These are phyloP conservation scores for Triplophysa dalaica DNA, from an alignment of 2,113 vertebrate genomes.

Conservation along the genomic window DNA sequence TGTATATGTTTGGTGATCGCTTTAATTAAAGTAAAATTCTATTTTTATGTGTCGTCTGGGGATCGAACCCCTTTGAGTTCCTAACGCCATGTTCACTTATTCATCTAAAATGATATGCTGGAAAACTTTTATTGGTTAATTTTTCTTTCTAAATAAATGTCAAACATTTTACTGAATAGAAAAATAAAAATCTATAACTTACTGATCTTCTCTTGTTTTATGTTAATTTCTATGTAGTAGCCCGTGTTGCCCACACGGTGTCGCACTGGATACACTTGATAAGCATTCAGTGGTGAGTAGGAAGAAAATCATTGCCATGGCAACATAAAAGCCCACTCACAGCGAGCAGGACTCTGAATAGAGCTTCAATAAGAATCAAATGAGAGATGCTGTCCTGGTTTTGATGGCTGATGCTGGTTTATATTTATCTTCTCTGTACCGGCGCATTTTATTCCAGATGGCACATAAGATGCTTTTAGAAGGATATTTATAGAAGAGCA, in stretches of 20 bases:
- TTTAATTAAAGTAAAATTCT: no score
- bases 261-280: conserved; percentile 31
- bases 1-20: no score
- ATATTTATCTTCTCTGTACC: conserved; percentile 18
- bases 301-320: conserved; percentile 56
- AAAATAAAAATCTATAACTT: no score
- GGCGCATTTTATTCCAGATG: conserved; percentile 10
- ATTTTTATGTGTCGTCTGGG: no score
- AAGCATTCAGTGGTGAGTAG: not conserved
- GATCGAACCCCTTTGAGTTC: no score
- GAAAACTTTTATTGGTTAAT: no score
- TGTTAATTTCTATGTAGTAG: not conserved
- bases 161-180: no score
- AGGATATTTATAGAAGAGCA: conserved; percentile 22
- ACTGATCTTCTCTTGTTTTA: no score
- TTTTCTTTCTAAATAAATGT: no score
- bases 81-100: no score
- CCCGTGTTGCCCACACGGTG: conserved; percentile 42
- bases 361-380: conserved; percentile 56
- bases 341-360: conserved; percentile 55
- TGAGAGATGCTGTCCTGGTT: conserved; percentile 39
- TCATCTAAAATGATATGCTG: no score
- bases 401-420: conserved; percentile 34
- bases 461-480: not conserved
- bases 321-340: conserved; percentile 59